Base-by-base conservation (phyloP, 2,797 vertebrate species). In the Avahi laniger region DNA sequence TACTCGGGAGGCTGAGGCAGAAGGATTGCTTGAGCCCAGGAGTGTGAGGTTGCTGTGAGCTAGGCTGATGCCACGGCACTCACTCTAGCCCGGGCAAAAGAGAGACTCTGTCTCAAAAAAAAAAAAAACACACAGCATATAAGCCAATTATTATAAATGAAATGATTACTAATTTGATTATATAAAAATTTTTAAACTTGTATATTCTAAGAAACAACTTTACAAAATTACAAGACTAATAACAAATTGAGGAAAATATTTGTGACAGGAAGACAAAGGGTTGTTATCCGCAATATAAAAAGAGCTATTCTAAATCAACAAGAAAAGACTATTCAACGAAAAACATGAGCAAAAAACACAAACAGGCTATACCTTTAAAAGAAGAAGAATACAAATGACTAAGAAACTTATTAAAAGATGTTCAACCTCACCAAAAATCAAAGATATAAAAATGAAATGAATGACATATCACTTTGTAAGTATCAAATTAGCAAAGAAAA, bases 361-460 rank as follows among this genome's bases (percentile, higher is more conserved):
- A 93, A 81, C 30, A 86, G 48, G 43, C 41, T 81, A 93, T 43
- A 52, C 17, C 75, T 91, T 93, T 67, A 80, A 93, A 72, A 50
- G n/a, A 70, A 67, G 69, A 90, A 84, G 69, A 90, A 81, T 35
- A 43, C 28, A 80, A 59, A 91, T 72, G 43, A 35, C 72, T 78
- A 79, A 52, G 35, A 72, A 79, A 61, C 52, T 57, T 61, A 93
- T 35, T 61, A 81, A 93, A 90, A 91, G 52, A 48, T 87, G 35
- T n/a, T 94, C 76, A 76, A 81, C 46, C n/a, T 87, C 72, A 93
- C 80, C 28, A 76, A 75, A 93, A 57, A 90, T 69, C 35, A 93
- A 96, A 93, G 67, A 69, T 20, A 82, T 67, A 48, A 92, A 75
- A 94, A 88, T 87, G 15, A 87, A 91, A 70, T 46, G 38, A 91